Evolutionary conservation across 2,888 invertebrate genomes (phyloP).

Genomic region (Tholera decimalis): DNA sequence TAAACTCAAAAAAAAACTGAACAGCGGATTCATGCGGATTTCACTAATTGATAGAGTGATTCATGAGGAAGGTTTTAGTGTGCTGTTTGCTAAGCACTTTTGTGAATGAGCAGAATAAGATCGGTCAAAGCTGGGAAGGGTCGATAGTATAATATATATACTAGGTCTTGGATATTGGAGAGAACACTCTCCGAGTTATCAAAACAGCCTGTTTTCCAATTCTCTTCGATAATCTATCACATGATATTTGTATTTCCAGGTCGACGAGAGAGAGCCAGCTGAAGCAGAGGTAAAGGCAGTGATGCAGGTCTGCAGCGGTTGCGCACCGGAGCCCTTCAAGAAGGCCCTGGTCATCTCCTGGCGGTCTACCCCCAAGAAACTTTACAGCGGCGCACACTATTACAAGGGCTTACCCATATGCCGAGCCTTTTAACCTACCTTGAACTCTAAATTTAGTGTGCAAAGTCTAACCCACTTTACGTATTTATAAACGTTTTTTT

Average conservation of each 20-base stretch:
- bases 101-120: no score
- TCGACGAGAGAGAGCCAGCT: constrained; percentile 95
- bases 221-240: background rate
- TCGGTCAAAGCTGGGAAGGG: no score
- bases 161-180: no score
- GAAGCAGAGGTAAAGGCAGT: constrained; percentile 96
- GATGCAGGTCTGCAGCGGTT: constrained; percentile 95
- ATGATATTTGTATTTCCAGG: constrained; percentile 78
- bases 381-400: constrained; percentile 94
- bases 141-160: no score
- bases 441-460: constrained; percentile 45
- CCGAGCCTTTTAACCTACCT: constrained; percentile 89
- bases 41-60: no score
- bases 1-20: no score
- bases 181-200: no score
- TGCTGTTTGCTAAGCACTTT: no score
- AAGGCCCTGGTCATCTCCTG: constrained; percentile 95
- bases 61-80: no score
- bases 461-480: constrained; percentile 53
- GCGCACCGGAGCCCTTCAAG: constrained; percentile 95
- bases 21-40: no score
- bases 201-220: no score
- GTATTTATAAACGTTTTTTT: constrained; percentile 38
- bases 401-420: constrained; percentile 93
- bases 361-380: constrained; percentile 94